A percentile compares a stretch with the other conserved stretches of the same genome.
Evolutionary conservation across 1,140 invertebrate genomes (phyloP).

Genomic region (Bicyclus anynana): DNA sequence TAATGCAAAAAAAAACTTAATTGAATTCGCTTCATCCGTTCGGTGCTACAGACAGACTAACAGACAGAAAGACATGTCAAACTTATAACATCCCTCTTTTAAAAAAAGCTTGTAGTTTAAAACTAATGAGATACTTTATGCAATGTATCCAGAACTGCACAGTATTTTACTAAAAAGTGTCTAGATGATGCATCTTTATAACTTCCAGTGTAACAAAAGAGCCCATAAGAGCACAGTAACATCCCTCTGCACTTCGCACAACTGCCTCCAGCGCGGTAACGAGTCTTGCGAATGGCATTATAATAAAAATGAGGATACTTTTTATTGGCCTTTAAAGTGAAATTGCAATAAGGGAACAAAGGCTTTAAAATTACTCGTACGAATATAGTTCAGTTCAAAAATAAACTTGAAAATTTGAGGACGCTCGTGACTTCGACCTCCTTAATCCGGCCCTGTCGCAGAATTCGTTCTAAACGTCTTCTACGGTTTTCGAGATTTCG

Average conservation of each 20-base stretch:
- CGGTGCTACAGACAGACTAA: too few species aligned
- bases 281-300: constrained; percentile 17
- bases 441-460: too few species aligned
- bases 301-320: constrained; percentile 27
- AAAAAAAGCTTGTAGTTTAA: too few species aligned
- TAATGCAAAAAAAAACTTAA: too few species aligned
- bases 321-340: constrained; percentile 14
- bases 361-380: not conserved
- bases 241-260: constrained; percentile 24
- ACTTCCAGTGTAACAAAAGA: constrained; percentile 7
- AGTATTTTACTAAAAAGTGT: not conserved
- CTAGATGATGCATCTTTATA: not conserved
- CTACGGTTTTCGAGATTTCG: too few species aligned
- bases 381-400: too few species aligned
- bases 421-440: too few species aligned
- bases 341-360: not conserved
- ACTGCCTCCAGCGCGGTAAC: constrained; percentile 17
- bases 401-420: too few species aligned
- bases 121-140: not conserved
- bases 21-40: too few species aligned
- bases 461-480: too few species aligned
- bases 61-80: too few species aligned
- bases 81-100: too few species aligned
- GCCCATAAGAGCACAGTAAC: constrained; percentile 20
- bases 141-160: not conserved